phyloP scores from a whole-genome alignment of 2,113 vertebrate species.

The Leucoraja erinaceus region DNA sequence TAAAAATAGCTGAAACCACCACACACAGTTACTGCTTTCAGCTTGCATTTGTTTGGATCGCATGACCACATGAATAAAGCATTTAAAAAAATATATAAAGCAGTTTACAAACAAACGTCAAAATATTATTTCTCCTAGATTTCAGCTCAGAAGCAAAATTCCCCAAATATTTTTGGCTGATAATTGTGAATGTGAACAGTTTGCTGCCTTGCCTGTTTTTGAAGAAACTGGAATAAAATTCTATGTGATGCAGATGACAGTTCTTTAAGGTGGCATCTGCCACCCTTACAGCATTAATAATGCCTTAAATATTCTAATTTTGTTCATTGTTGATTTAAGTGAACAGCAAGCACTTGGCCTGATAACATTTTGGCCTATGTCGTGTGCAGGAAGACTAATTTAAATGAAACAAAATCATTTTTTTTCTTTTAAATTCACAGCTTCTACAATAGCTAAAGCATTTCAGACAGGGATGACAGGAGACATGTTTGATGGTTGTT shows the following conservation, averaged over 20 bases:
- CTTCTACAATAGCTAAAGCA: conserved; percentile 1
- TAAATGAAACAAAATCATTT: neutral
- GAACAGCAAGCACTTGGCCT: neutral
- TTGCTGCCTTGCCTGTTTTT: neutral
- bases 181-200: neutral
- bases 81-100: neutral
- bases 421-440: neutral
- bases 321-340: neutral
- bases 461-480: conserved; percentile 44
- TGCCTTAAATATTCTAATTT: neutral
- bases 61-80: conserved; percentile 17
- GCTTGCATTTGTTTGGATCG: conserved; percentile 32
- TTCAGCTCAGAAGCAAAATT: neutral
- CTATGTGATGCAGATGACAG: neutral
- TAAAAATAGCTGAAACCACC: conserved; percentile 50
- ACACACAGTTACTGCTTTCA: conserved; percentile 33
- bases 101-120: neutral
- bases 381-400: neutral
- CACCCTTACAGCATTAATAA: conserved; percentile 30
- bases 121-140: neutral
- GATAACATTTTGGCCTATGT: neutral
- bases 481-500: conserved; percentile 58
- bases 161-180: neutral
- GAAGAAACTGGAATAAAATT: neutral
- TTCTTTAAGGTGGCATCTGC: conserved; percentile 32